Base-by-base conservation (phyloP, 23 tunicate species). In the Oikopleura vanhoeffeni region DNA sequence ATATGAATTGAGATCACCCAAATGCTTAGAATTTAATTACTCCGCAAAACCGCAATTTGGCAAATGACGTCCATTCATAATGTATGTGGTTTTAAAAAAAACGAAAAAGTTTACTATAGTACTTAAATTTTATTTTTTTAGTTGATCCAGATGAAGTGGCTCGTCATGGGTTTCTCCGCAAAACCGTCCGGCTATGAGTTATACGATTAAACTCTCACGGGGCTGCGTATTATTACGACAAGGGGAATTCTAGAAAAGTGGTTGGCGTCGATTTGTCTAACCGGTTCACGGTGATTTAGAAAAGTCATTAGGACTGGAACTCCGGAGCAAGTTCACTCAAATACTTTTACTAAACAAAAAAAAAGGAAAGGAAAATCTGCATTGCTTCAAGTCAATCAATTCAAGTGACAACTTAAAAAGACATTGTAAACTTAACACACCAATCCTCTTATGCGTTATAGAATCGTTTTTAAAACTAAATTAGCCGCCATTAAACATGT, bases 121-220 rank as follows among this genome's bases (percentile, higher is more conserved):
- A n/a, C n/a, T n/a, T n/a, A n/a, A n/a, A n/a, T n/a, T n/a, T n/a
- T n/a, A n/a, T n/a, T n/a, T 18, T 71, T 71, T 71, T 71, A 71
- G 79, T 30, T 18, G 79, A 71, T 71, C 79, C 79, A 13, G 79
- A 71, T 30, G 79, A 71, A 38, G 99, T 95, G 13, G 99, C 99
- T 0, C 57, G 99, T 35, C 41, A 91, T 35, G 90, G 99, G 99
- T 96, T 96, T 0, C 87, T 95, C 18, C 88, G 90, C 41, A 95
- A 95, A 95, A 95, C 84, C 76, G 99, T 1, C 99, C 99, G 0
- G 96, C 96, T 0, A 95, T 95, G 99, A 95, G 91, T 76, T 95
- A n/a, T n/a, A 95, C 86, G 99, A 95, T 84, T n/a, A 95, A 95
- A 41, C 88, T 95, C 39, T 89, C 92, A 40, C 87, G 99, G 4